Conservation (phyloP, 2,797 vertebrate species). For the Hylomyscus alleni region DNA sequence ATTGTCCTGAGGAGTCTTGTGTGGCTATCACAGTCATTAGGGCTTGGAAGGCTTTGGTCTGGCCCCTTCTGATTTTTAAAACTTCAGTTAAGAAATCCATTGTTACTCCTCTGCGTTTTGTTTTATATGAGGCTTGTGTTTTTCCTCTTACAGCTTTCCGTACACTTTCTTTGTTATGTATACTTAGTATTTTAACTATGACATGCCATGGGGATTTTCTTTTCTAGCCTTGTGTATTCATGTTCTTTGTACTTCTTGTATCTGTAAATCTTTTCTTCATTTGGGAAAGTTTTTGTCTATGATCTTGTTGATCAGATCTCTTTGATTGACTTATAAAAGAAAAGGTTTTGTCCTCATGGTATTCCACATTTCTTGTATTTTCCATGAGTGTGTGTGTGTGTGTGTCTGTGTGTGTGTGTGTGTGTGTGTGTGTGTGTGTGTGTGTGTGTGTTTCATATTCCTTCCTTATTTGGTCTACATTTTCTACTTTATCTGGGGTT, state of each 20-base stretch:
- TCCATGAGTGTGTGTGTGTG: background rate
- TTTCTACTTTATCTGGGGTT: background rate
- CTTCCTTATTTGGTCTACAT: background rate
- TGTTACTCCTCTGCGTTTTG: background rate
- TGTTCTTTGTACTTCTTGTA: background rate
- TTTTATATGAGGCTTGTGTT: background rate
- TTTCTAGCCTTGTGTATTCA: background rate
- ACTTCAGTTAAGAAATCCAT: background rate
- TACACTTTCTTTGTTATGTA: background rate
- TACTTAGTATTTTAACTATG: background rate
- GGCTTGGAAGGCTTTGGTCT: background rate
- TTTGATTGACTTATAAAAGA: background rate
- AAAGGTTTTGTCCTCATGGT: background rate
- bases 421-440: background rate
- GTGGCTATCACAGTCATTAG: background rate
- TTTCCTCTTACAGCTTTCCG: background rate
- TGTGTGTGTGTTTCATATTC: background rate
- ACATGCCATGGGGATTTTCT: background rate
- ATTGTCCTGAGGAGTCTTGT: background rate
- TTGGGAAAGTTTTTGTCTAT: background rate
- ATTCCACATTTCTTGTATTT: background rate
- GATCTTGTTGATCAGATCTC: background rate
- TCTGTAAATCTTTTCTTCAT: background rate
- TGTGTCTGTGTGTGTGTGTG: no score
- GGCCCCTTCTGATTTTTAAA: background rate